phyloP scores from a whole-genome alignment of 2,888 invertebrate species.

The Thelaira solivaga region DNA sequence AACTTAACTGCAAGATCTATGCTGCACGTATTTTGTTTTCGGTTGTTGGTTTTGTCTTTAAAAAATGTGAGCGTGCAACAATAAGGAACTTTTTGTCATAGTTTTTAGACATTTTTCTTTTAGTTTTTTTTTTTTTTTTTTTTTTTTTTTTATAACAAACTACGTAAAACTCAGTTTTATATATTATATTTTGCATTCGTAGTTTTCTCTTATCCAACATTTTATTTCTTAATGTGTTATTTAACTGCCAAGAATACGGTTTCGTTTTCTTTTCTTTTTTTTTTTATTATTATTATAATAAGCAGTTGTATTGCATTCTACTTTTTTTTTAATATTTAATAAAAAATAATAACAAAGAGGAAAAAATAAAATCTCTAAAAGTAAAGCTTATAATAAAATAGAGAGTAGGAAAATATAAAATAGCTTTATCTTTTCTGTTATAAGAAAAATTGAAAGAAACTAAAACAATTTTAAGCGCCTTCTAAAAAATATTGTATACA shows the following conservation, averaged over 20 bases:
- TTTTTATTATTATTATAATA: conserved; percentile 12
- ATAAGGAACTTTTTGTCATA: conserved; percentile 28
- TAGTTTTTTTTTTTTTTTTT: too few relatives aligned
- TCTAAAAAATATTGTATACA: conserved; percentile 24
- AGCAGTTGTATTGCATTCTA: conserved; percentile 31
- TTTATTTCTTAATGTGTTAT: conserved; percentile 57
- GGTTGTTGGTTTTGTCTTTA: conserved; percentile 7
- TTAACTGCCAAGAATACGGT: conserved; percentile 51
- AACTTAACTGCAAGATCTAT: conserved; percentile 38
- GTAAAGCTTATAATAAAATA: background rate
- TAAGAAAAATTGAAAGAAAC: conserved; percentile 35
- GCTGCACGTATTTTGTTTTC: background rate
- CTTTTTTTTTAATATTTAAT: conserved; percentile 6
- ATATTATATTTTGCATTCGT: conserved; percentile 31
- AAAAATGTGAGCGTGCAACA: conserved; percentile 35
- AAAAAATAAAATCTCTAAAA: background rate
- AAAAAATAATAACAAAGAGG: conserved; percentile 1
- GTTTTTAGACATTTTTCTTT: conserved; percentile 37
- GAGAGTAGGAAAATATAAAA: conserved; percentile 19
- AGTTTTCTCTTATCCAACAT: conserved; percentile 29
- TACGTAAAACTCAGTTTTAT: too few relatives aligned
- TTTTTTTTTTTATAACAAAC: too few relatives aligned
- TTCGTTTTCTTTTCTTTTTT: background rate
- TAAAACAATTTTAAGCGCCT: conserved; percentile 43
- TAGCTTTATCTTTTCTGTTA: conserved; percentile 10